Evolutionary conservation across 2,888 invertebrate genomes (phyloP), one percentile per base, ranked within the genome.

Genomic region (Spilarctia lutea): DNA sequence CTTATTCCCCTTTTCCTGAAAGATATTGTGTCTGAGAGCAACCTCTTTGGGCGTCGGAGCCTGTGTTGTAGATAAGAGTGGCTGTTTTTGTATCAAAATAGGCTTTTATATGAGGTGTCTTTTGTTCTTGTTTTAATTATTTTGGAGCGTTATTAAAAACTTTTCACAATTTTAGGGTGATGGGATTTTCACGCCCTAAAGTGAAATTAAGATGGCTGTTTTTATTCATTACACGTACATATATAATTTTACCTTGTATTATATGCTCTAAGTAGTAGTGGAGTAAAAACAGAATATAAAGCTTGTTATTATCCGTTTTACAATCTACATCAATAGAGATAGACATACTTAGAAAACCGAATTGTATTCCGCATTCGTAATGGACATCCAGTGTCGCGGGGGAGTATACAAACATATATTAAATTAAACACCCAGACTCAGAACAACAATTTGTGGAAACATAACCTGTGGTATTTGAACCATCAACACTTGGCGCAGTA

Each of bases 51-150:
- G 69, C 39, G 65, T 65, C 63, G 67, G 60, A 73, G 75, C 45
- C 73, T 75, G 73, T 66, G 65, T 65, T 65, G 24, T 18, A 71
- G 73, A 74, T 74, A 74, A 74, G 76, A 73, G 71, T 18, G 27
- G 52, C 48, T 71, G 75, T 72, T 73, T 71, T 76, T 73, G 76
- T 76, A 68, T 60, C 65, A 52, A 71, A 73, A 76, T 66, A 76
- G 68, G 65, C 76, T 76, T 71, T 76, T 76, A 76, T 71, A 56
- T 73, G 69, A 60, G 63, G 68, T 65, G 39, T 68, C 70, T 66
- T 65, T 76, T 76, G 74, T 76, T 65, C 27, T 16, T 33, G 20
- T n/a, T 71, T 73, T 76, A 76, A 76, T 73, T 76, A 74, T 76
- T 74, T 65, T 65, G 63, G 65, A 30, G 70, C 39, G 68, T 67